Percentiles rank a stretch among this genome's conserved stretches.
Conservation (phyloP, 2,113 vertebrate genomes). For the Eudyptes chrysolophus region DNA sequence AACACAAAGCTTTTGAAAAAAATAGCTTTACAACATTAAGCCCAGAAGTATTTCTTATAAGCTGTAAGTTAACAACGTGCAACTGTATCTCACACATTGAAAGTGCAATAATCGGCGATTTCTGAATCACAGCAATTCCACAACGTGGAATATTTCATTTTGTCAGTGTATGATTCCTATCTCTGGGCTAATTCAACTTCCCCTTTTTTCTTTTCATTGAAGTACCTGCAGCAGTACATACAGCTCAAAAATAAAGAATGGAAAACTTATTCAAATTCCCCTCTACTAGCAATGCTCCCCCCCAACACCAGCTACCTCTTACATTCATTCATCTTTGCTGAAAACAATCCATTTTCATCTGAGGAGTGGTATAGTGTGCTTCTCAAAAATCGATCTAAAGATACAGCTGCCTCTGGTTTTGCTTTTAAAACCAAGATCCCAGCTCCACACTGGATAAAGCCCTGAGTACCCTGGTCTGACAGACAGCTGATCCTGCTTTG, state of each 20-base stretch:
- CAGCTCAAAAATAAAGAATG: neutral
- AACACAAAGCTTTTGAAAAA: neutral
- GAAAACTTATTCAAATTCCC: neutral
- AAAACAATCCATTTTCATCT: neutral
- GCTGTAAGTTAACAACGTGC: neutral
- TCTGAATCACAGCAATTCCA: neutral
- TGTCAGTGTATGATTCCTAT: neutral
- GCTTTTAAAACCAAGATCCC: neutral
- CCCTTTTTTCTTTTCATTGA: neutral
- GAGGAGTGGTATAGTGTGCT: neutral
- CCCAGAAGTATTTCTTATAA: neutral
- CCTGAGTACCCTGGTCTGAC: neutral
- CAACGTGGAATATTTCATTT: neutral
- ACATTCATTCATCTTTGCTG: neutral
- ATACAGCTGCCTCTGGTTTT: neutral
- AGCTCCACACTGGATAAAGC: neutral
- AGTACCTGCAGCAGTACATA: neutral
- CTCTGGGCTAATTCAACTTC: neutral
- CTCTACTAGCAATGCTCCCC: neutral
- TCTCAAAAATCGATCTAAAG: neutral
- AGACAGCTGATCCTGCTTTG: neutral
- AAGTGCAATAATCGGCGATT: neutral
- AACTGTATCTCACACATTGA: neutral
- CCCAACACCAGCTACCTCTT: too few species aligned
- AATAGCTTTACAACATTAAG: neutral